phyloP scores from a whole-genome alignment of 2,888 invertebrate species.

The Neoaliturus tenellus region DNA sequence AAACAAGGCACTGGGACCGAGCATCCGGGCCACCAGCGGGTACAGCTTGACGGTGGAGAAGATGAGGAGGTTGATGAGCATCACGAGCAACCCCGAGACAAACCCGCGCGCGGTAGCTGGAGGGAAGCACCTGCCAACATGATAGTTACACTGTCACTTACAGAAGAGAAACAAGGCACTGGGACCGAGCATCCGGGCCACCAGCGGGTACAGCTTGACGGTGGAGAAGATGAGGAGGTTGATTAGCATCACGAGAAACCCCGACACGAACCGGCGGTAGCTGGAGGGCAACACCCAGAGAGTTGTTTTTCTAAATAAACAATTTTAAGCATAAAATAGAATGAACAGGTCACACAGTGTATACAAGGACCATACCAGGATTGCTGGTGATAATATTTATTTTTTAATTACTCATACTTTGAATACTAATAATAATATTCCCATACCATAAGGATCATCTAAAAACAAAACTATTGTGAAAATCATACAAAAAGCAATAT shows the following conservation, averaged over 20 bases:
- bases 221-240: conserved; percentile 81
- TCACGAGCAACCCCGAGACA: conserved; percentile 84
- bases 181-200: conserved; percentile 74
- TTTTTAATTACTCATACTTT: too few relatives aligned
- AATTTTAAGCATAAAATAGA: too few relatives aligned
- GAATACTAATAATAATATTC: too few relatives aligned
- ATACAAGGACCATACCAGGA: too few relatives aligned
- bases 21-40: conserved; percentile 71
- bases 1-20: conserved; percentile 83
- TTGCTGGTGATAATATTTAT: too few relatives aligned
- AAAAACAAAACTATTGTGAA: too few relatives aligned
- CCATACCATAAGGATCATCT: too few relatives aligned
- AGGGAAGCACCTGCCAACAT: conserved; percentile 74
- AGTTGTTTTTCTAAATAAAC: too few relatives aligned
- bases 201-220: conserved; percentile 81
- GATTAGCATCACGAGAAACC: conserved; percentile 83
- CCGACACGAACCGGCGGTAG: conserved; percentile 84
- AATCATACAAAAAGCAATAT: too few relatives aligned
- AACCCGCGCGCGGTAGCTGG: conserved; percentile 83
- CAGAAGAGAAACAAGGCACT: conserved; percentile 83
- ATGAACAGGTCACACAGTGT: too few relatives aligned
- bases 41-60: conserved; percentile 84
- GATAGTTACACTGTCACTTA: too few relatives aligned
- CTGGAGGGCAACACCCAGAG: conserved; percentile 80
- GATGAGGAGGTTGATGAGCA: conserved; percentile 81